Evolutionary conservation across 2,888 invertebrate species (phyloP).

Genomic region (Hermaeophaga mercurialis): DNA sequence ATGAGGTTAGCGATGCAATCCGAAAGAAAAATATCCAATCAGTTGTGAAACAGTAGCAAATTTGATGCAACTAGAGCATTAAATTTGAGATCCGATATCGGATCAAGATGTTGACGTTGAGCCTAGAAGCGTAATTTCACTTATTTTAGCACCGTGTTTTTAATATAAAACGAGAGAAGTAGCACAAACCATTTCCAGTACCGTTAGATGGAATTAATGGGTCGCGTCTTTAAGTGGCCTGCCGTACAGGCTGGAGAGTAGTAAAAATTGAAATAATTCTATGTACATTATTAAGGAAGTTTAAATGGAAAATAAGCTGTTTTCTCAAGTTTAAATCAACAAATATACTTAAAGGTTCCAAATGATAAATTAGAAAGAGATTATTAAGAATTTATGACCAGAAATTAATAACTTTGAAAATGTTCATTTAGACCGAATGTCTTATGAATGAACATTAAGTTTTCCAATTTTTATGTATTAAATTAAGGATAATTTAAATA

Average conservation of each 20-base stretch:
- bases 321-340: no score
- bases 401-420: no score
- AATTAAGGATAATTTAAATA: no score
- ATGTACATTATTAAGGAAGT: no score
- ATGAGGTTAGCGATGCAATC: neutral
- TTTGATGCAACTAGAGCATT: constrained; percentile 18
- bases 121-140: constrained; percentile 27
- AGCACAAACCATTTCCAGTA: constrained; percentile 35
- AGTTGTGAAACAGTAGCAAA: constrained; percentile 8
- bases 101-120: neutral
- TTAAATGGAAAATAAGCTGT: no score
- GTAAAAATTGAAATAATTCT: no score
- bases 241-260: constrained; percentile 23
- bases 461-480: no score
- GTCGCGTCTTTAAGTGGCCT: constrained; percentile 17
- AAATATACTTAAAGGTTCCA: no score
- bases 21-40: constrained; percentile 1
- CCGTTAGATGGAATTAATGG: constrained; percentile 34
- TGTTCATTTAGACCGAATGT: no score
- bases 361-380: no score
- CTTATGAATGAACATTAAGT: no score
- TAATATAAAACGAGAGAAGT: constrained; percentile 32
- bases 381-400: no score
- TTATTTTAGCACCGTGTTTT: constrained; percentile 23
- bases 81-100: constrained; percentile 2